Conservation (phyloP, 2,113 vertebrate species). For the Mesocricetus auratus region DNA sequence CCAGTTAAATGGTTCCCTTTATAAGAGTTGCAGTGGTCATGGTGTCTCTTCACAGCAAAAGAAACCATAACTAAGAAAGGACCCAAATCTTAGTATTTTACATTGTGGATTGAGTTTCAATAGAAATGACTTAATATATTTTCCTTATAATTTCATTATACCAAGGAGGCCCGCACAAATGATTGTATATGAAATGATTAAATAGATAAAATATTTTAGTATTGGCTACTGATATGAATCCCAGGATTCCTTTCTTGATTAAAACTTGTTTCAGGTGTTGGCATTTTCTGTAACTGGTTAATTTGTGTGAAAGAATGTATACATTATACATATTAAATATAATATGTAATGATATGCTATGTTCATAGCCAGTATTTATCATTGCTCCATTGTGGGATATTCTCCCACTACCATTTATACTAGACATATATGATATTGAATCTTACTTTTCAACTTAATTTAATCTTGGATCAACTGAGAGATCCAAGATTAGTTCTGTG, state of each 20-base stretch:
- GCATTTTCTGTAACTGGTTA: rapidly evolving
- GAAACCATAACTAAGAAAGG: too few relatives aligned
- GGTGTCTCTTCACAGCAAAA: too few relatives aligned
- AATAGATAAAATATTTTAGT: conserved; percentile 34
- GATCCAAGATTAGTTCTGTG: not conserved
- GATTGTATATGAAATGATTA: not conserved
- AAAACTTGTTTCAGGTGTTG: not conserved
- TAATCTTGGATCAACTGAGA: not conserved
- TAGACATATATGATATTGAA: not conserved
- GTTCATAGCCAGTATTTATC: not conserved
- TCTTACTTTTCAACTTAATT: not conserved
- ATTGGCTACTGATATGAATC: not conserved
- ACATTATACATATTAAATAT: not conserved
- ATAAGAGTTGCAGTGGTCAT: too few relatives aligned
- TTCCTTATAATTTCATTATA: not conserved
- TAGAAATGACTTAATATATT: not conserved
- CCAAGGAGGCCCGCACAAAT: too few relatives aligned
- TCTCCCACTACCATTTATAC: not conserved
- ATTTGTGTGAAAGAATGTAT: not conserved
- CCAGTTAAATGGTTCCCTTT: too few relatives aligned
- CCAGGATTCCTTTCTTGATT: not conserved
- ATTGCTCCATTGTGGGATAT: not conserved
- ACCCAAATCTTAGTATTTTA: too few relatives aligned
- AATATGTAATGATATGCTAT: not conserved
- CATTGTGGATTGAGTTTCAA: not conserved